Evolutionary conservation across 2,797 vertebrate species (phyloP), one percentile per base, ranked within the genome.

Genomic region (Labeo calbasu): DNA sequence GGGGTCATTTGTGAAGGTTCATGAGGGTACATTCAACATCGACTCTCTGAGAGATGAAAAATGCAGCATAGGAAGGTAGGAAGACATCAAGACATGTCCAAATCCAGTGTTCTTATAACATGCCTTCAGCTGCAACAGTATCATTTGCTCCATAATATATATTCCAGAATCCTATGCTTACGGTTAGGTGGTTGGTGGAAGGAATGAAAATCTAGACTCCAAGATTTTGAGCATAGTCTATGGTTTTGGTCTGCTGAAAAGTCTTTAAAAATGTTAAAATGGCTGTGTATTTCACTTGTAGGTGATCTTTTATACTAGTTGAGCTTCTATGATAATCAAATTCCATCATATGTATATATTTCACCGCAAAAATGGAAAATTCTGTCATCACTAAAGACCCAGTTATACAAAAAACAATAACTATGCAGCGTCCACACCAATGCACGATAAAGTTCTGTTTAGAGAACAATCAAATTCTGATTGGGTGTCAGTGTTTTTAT

Each of bases 71-170:
- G 6, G 2, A 21, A 77, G 75, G 75, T 77, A 61, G 50, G 50
- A 73, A 32, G 32, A 15, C 72, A 43, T 77, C 55, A 61, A 61
- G 75, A 19, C 9, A 1, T 1, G 1, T 77, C 55, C 55, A 14
- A 25, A 46, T 61, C 14, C 55, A 61, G 14, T 46, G 55, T 46
- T 46, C 55, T 77, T n/a, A 19, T 21, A 43, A 69, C 36, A 69
- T 43, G 11, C 32, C 36, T 76, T 76, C 21, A 57, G 8, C 73
- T 23, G 53, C 21, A 40, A 57, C 51, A 40, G 32, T 65, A 36
- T 65, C 12, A n/a, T 46, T 25, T 77, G 75, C 75, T 46, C 36
- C 61, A 40, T 77, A 12, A 25, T 77, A 25, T 77, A 59, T 77
- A 59, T 59, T 12, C 4, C 21, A 23, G 21, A 77, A 59, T 77